Evolutionary conservation across 1,140 invertebrate genomes (phyloP).

Genomic region (Whitmania pigra): DNA sequence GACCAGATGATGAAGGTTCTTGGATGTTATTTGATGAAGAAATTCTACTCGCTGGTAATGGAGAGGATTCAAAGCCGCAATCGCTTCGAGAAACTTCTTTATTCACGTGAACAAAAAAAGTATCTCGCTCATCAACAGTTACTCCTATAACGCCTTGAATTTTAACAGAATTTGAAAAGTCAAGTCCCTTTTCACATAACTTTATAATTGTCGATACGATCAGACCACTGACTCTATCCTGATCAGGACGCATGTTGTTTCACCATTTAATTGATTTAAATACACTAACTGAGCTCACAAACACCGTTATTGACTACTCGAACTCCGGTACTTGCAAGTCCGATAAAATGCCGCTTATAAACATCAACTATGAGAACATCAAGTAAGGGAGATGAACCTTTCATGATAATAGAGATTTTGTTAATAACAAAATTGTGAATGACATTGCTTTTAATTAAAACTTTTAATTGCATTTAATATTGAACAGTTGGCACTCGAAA

Average conservation of each 20-base stretch:
- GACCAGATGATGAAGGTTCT: not conserved
- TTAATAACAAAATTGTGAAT: too few relatives aligned
- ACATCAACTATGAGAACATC: too few relatives aligned
- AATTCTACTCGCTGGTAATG: conserved; percentile 4
- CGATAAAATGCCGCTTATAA: too few relatives aligned
- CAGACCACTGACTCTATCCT: not conserved
- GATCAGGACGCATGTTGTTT: conserved; percentile 4
- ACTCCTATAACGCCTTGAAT: not conserved
- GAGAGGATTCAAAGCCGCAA: not conserved
- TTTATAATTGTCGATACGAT: conserved; percentile 5
- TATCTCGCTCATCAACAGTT: not conserved
- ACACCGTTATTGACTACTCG: too few relatives aligned
- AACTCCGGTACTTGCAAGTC: too few relatives aligned
- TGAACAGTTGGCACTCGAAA: too few relatives aligned
- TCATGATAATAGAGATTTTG: too few relatives aligned
- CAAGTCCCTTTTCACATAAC: conserved; percentile 2
- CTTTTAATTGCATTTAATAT: too few relatives aligned
- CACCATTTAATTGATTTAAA: not conserved
- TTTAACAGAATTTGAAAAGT: conserved; percentile 1
- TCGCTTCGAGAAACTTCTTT: not conserved
- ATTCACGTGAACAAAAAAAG: conserved; percentile 1
- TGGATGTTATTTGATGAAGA: not conserved
- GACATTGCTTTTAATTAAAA: too few relatives aligned
- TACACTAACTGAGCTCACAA: too few relatives aligned
- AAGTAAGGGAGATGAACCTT: too few relatives aligned